Base-by-base conservation (phyloP, 1,140 invertebrate genomes). In the Drosophila malerkotliana region DNA sequence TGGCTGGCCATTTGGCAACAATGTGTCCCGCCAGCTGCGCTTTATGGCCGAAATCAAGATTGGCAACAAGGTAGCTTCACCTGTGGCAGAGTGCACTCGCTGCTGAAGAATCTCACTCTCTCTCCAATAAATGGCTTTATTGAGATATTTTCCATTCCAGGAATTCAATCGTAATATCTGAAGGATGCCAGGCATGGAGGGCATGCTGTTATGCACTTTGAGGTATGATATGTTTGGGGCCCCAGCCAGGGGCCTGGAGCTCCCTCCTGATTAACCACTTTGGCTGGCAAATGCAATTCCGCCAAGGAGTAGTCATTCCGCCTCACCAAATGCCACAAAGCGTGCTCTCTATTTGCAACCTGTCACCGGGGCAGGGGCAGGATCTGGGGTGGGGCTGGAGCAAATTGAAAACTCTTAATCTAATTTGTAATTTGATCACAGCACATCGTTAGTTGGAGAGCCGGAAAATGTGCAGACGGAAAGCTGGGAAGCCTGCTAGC, bases 371-470 rank as follows among this genome's bases (percentile, higher is more conserved):
- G 2, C 14, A 44, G 14, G 32, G 32, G 59, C 59, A 30, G 9
- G 32, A 37, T 47, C 52, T 15, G 15, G 1, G 18, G 18, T 18
- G 30, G 26, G 21, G 1, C 14, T 28, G 14, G 32, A 26, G 59
- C 59, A 81, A 81, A 80, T 81, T 81, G 78, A 77, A 77, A 82
- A 82, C 60, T 67, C 30, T 81, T 77, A 82, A 82, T 78, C 55
- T 77, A 61, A 77, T 81, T 81, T 73, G 73, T 26, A 37, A 62
- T 77, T 72, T 41, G 79, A 82, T 82, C 57, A 34, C 47, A 62
- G 49, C 49, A 77, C 48, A 51, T 61, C 57, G 59, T 59, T 73
- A 68, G 61, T 30, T 37, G n/a, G 53, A 9, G 10, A 21, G 5
- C 21, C 21, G 21, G 34, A 37, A 37, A 37, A 37, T 28, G 26